phyloP scores from a whole-genome alignment of 2,113 vertebrate genomes.

The Phrynosoma platyrhinos region DNA sequence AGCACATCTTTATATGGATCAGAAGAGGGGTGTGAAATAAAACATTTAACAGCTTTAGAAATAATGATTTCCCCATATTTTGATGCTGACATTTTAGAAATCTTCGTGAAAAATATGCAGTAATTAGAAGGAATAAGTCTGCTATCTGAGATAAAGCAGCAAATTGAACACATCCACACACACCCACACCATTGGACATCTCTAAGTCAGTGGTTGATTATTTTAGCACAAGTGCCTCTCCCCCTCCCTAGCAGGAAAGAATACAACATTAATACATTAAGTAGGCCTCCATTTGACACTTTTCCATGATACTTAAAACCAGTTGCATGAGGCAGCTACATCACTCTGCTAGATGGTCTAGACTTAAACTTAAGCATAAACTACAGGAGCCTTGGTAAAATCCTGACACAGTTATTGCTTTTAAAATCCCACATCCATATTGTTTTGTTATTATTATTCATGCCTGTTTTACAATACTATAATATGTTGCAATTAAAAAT shows the following conservation, averaged over 20 bases:
- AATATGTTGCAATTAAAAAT: neutral
- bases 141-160: too few species aligned
- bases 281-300: too few species aligned
- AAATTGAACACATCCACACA: too few species aligned
- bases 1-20: neutral
- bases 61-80: neutral
- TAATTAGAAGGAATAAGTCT: too few species aligned
- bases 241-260: too few species aligned
- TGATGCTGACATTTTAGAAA: slow-evolving; percentile 28
- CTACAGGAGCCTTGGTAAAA: neutral
- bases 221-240: too few species aligned
- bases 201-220: too few species aligned
- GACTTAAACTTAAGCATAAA: neutral
- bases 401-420: neutral
- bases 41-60: neutral
- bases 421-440: neutral
- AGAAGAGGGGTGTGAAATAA: neutral
- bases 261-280: too few species aligned
- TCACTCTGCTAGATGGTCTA: neutral
- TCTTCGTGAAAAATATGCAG: neutral
- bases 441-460: neutral
- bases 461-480: neutral
- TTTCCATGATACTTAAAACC: neutral
- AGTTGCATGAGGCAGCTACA: neutral
- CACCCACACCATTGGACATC: too few species aligned